phyloP scores from a whole-genome alignment of 2,113 vertebrate genomes.

The Psittacula cyanocephala region DNA sequence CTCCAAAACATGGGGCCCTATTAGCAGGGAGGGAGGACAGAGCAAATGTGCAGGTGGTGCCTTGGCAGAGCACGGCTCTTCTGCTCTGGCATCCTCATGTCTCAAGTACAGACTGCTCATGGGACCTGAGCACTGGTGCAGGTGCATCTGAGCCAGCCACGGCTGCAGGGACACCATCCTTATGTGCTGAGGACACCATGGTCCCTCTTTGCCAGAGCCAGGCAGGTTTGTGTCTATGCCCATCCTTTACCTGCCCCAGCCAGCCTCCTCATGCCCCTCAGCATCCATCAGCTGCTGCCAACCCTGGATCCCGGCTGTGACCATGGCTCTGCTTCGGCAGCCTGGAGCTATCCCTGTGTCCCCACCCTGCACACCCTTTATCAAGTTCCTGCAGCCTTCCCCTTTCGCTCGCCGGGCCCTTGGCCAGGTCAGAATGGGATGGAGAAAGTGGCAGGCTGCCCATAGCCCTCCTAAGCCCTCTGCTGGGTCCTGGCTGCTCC shows the following conservation, averaged over 20 bases:
- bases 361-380: neutral
- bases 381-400: slow-evolving; percentile 51
- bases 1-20: neutral
- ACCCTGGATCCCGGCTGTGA: neutral
- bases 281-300: neutral
- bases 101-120: neutral
- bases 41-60: neutral
- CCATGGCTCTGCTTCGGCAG: neutral
- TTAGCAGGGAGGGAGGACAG: neutral
- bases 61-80: neutral
- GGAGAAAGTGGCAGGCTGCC: neutral
- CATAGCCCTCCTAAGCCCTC: neutral
- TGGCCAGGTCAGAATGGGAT: fast-evolving
- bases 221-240: neutral
- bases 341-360: neutral
- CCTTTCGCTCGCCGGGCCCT: neutral
- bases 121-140: neutral
- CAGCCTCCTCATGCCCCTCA: neutral
- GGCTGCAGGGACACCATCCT: neutral
- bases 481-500: neutral
- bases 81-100: neutral
- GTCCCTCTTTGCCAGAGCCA: neutral
- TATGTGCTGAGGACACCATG: fast-evolving
- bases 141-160: neutral
- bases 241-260: neutral